A percentile compares a stretch with the other conserved stretches of the same genome.
Evolutionary conservation across 2,113 vertebrate species (phyloP).

Genomic region (Pristiophorus japonicus): DNA sequence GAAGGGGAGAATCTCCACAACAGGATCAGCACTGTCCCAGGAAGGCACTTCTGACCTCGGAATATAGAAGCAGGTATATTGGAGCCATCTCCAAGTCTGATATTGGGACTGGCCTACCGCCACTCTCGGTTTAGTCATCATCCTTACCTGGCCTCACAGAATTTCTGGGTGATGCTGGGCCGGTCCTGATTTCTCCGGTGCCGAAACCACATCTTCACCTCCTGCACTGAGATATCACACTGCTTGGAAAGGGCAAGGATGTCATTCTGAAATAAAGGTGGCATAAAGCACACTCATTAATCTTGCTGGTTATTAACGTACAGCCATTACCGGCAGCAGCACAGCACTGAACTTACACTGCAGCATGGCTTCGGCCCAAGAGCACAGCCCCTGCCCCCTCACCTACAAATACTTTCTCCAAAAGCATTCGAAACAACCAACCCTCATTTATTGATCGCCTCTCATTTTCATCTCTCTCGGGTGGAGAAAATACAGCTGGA

Average conservation of each 20-base stretch:
- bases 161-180: slow-evolving; percentile 75
- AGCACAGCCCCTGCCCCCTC: too few relatives aligned
- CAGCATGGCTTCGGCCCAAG: not conserved
- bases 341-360: not conserved
- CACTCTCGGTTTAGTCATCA: not conserved
- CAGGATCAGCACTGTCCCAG: not conserved
- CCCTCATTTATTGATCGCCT: not conserved
- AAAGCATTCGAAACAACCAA: not conserved
- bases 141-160: slow-evolving; percentile 83
- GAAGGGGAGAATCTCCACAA: not conserved
- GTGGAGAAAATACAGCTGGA: not conserved
- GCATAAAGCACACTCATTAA: not conserved
- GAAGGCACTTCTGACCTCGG: not conserved
- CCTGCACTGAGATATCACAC: slow-evolving; percentile 63
- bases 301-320: not conserved
- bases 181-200: slow-evolving; percentile 67
- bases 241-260: slow-evolving; percentile 57
- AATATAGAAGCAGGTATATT: not conserved
- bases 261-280: slow-evolving; percentile 44
- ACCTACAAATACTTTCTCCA: not conserved
- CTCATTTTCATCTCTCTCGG: not conserved
- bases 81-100: not conserved
- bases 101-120: not conserved
- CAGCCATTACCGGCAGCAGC: too few relatives aligned
- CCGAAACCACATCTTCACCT: slow-evolving; percentile 77